phyloP scores from a whole-genome alignment of 2,888 invertebrate species.

The Spisula subtruncata region DNA sequence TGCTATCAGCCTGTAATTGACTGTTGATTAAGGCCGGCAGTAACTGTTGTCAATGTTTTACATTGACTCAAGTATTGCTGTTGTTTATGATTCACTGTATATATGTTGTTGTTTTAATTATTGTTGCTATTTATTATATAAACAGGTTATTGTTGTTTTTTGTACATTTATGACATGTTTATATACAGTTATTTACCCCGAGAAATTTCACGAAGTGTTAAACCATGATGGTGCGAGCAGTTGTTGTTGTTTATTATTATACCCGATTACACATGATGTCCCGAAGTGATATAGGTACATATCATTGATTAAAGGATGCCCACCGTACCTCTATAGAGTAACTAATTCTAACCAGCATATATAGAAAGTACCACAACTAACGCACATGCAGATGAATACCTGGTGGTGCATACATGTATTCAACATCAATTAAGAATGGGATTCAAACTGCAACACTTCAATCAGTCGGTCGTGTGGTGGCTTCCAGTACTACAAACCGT shows the following conservation, averaged over 20 bases:
- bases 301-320: no score
- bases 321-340: no score
- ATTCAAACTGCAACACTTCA: no score
- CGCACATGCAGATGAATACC: no score
- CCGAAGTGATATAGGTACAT: no score
- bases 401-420: no score
- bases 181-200: conserved; percentile 20
- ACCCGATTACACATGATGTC: background rate
- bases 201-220: conserved; percentile 18
- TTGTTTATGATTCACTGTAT: background rate
- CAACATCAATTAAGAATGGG: no score
- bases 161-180: conserved; percentile 18
- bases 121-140: conserved; percentile 15
- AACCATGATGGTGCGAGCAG: background rate
- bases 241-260: background rate
- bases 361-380: no score
- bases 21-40: background rate
- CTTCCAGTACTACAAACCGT: no score
- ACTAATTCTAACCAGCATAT: no score
- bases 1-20: background rate
- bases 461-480: no score
- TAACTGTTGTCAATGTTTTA: background rate
- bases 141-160: no score
- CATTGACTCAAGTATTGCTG: background rate
- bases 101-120: background rate